phyloP scores from a whole-genome alignment of 2,113 vertebrate genomes.

The Sula dactylatra region DNA sequence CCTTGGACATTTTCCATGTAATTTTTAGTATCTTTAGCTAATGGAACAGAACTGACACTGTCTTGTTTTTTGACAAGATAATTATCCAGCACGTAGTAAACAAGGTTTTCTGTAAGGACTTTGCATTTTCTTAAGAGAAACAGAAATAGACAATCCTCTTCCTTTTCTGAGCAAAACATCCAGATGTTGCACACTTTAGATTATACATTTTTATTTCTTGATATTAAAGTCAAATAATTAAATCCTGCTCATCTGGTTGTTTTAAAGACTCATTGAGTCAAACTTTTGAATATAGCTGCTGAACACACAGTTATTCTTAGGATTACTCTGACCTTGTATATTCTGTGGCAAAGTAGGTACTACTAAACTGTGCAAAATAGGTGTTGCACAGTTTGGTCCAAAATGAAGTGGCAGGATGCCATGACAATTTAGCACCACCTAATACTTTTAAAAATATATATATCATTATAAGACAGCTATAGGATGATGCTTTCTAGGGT shows the following conservation, averaged over 20 bases:
- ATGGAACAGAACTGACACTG: not conserved
- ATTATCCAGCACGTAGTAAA: constrained; percentile 2
- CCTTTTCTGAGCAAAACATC: not conserved
- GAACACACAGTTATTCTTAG: not conserved
- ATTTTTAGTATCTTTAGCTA: not conserved
- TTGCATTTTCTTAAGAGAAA: not conserved
- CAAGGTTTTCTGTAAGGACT: not conserved
- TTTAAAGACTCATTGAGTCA: not conserved
- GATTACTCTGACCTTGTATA: not conserved
- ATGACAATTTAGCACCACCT: not conserved
- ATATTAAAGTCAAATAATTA: not conserved
- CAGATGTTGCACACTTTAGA: not conserved
- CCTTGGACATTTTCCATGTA: not conserved
- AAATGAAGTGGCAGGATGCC: not conserved
- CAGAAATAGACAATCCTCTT: not conserved
- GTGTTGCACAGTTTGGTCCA: not conserved
- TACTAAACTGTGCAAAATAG: not conserved
- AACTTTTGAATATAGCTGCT: not conserved
- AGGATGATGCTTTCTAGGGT: not conserved
- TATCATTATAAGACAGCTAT: not conserved
- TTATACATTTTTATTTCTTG: not conserved
- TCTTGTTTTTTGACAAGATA: constrained; percentile 1
- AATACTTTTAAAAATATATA: not conserved
- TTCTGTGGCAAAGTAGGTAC: not conserved
- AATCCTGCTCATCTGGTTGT: not conserved